phyloP scores from a whole-genome alignment of 1,140 invertebrate species.

The Drosophila kikkawai region DNA sequence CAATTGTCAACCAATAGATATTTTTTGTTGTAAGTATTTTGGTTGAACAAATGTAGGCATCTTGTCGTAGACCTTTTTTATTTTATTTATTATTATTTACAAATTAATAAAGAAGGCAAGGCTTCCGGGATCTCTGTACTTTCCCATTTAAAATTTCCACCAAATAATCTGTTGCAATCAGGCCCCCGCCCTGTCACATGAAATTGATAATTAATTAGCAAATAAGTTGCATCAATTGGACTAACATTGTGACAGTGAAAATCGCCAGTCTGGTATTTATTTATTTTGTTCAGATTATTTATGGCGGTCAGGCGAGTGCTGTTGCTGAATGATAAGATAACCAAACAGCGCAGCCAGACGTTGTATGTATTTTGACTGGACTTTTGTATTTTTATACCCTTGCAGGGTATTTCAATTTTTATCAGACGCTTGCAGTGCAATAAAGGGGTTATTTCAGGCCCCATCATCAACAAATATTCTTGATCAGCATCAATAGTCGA shows the following conservation, averaged over 20 bases:
- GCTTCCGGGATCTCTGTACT: not conserved
- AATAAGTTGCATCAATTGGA: conserved; percentile 54
- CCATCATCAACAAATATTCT: too few relatives aligned
- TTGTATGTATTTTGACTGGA: not conserved
- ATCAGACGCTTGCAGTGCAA: too few relatives aligned
- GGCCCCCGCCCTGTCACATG: conserved; percentile 15
- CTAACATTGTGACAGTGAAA: conserved; percentile 31
- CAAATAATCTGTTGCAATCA: conserved; percentile 11
- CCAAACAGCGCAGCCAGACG: not conserved
- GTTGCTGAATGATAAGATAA: conserved; percentile 45
- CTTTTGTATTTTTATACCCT: not conserved
- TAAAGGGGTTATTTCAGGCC: too few relatives aligned
- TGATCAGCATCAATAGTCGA: too few relatives aligned
- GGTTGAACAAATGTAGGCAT: not conserved
- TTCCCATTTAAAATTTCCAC: not conserved
- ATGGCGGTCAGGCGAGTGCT: conserved; percentile 30
- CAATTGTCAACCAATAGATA: too few relatives aligned
- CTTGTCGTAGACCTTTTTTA: not conserved
- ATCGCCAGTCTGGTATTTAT: conserved; percentile 17
- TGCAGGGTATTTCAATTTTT: not conserved
- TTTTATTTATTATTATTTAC: not conserved
- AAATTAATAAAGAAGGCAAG: not conserved
- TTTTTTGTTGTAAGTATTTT: too few relatives aligned
- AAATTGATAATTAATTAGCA: conserved; percentile 57
- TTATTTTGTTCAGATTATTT: conserved; percentile 40